phyloP scores from a whole-genome alignment of 1,140 invertebrate genomes.

The Drosophila rhopaloa region DNA sequence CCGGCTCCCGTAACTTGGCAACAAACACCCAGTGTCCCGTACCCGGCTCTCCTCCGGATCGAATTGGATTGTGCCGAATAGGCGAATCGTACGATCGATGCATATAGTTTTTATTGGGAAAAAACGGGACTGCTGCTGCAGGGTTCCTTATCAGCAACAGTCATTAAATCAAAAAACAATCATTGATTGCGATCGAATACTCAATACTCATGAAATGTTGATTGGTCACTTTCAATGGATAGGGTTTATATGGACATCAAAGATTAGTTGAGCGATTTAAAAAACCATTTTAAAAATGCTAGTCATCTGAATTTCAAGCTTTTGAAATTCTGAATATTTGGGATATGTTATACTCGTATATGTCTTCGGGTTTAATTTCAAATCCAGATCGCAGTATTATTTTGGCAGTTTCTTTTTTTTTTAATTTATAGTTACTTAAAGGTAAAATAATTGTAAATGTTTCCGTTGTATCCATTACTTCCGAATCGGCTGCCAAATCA shows the following conservation, averaged over 20 bases:
- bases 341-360: not conserved
- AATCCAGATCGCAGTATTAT: not conserved
- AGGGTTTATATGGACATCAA: slow-evolving; percentile 2
- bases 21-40: slow-evolving; percentile 26
- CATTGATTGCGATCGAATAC: slow-evolving; percentile 9
- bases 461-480: not conserved
- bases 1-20: slow-evolving; percentile 35
- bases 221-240: slow-evolving; percentile 1
- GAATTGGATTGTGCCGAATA: slow-evolving; percentile 8
- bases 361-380: not conserved
- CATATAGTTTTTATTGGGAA: slow-evolving; percentile 19
- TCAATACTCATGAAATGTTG: slow-evolving; percentile 17
- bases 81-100: slow-evolving; percentile 31
- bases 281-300: not conserved
- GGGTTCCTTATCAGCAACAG: slow-evolving; percentile 30
- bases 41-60: not conserved
- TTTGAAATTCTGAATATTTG: not conserved
- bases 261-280: not conserved
- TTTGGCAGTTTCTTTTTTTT: not conserved
- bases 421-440: not conserved
- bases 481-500: not conserved
- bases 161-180: slow-evolving; percentile 16
- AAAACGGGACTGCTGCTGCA: slow-evolving; percentile 37
- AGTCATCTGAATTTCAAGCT: not conserved
- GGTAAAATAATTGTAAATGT: not conserved